Evolutionary conservation across 2,797 vertebrate genomes (phyloP), one percentile per base, ranked within the genome.

Genomic region (Pangasius larnaudii): DNA sequence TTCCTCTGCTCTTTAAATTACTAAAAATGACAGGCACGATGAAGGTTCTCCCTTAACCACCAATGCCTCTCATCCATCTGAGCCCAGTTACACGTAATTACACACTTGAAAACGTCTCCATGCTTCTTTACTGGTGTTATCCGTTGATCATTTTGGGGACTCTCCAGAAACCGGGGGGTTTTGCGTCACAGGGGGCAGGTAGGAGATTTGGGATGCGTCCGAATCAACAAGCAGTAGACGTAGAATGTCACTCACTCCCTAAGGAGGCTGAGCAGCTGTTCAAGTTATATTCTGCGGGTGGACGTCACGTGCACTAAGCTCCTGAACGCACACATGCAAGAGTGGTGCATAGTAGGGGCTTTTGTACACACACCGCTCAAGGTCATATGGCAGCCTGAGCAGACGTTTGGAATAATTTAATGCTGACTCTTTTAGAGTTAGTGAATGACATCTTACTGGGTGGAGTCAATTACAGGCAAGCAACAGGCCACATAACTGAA

Each of bases 191-290:
- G 13, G 22, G 33, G n/a, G 1, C 46, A 81, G 30, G 80, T 78
- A 87, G n/a, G 61, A 80, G 24, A 51, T 71, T 69, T 86, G 39
- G 36, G 69, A 83, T 58, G 10, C 69, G 19, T 59, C 63, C 11
- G 13, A 75, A 85, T 59, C 80, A 69, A 71, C 75, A 78, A 85
- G 53, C 89, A 83, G 87, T 39, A 65, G 51, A 30, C 36, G 56
- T 61, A 63, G 56, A 90, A 86, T 82, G 56, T 27, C 69, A 84
- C 51, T 87, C 72, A 11, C 39, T 88, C 79, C 87, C 88, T 91
- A 88, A 88, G 88, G 88, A 88, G 86, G 61, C 33, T 87, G 58
- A 86, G 88, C 88, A 91, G 89, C 87, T 91, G 89, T 88, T 89
- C 49, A 58, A 90, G 89, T 82, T 78, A 81, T 58, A 79, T 90